phyloP scores from a whole-genome alignment of 2,113 vertebrate genomes.

The Herpailurus yagouaroundi region DNA sequence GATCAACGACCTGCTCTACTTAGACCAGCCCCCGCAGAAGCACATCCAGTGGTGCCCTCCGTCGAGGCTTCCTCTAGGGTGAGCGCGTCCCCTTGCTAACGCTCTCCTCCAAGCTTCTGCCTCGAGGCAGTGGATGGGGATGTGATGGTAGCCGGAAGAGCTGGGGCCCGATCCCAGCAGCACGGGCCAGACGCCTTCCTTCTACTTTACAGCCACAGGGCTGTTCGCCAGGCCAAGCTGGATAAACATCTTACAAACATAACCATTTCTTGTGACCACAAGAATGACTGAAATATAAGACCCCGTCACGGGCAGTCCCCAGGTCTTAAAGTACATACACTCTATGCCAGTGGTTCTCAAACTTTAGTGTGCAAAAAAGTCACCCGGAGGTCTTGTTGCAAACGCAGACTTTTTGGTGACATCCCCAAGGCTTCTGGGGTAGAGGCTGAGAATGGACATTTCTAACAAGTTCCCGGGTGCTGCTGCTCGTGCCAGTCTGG shows the following conservation, averaged over 20 bases:
- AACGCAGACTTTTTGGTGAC: background rate
- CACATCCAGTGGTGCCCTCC: background rate
- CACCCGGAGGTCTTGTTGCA: background rate
- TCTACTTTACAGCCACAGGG: background rate
- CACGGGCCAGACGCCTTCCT: background rate
- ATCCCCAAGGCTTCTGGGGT: background rate
- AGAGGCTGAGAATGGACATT: background rate
- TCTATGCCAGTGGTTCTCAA: background rate
- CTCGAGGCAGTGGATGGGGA: background rate
- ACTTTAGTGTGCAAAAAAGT: background rate
- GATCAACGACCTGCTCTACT: background rate
- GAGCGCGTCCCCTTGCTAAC: background rate
- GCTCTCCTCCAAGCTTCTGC: background rate
- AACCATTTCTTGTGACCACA: background rate
- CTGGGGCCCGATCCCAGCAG: background rate
- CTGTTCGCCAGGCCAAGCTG: background rate
- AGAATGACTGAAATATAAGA: background rate
- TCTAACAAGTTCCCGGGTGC: constrained; percentile 11
- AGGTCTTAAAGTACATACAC: background rate
- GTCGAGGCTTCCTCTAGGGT: background rate
- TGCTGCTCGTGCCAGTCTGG: background rate
- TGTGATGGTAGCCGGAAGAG: background rate
- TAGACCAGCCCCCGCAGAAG: background rate
- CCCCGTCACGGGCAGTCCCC: background rate
- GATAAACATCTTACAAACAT: background rate